Conservation (phyloP, 1,140 invertebrate species). For the Pachypsylla venusta region DNA sequence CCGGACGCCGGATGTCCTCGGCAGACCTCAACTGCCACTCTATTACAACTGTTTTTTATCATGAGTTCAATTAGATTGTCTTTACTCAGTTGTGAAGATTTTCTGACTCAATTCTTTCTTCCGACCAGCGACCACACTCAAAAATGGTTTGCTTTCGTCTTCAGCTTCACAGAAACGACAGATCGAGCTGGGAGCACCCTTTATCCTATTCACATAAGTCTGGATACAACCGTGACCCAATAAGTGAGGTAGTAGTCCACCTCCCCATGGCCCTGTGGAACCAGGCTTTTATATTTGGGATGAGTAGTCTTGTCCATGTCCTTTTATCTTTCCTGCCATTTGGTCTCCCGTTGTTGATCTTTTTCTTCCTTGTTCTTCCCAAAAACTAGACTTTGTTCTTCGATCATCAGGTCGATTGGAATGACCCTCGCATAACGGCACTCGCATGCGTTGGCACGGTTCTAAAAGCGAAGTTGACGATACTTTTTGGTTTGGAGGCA, state of each 20-base stretch:
- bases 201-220: not conserved
- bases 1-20: too few species aligned
- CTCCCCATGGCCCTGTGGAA: not conserved
- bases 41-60: too few species aligned
- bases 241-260: conserved; percentile 8
- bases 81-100: too few species aligned
- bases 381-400: not conserved
- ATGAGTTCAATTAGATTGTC: too few species aligned
- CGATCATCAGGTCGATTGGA: not conserved
- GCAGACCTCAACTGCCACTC: too few species aligned
- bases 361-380: not conserved
- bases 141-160: not conserved
- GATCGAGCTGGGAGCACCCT: not conserved
- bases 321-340: not conserved
- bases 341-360: not conserved
- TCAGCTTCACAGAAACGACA: not conserved
- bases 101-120: too few species aligned
- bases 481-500: not conserved
- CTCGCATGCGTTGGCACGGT: not conserved
- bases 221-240: conserved; percentile 1
- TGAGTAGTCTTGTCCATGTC: not conserved
- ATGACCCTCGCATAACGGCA: not conserved
- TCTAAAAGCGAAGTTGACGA: not conserved
- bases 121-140: not conserved
- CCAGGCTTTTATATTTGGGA: conserved; percentile 6